Evolutionary conservation across 2,797 vertebrate genomes (phyloP), one percentile per base, ranked within the genome.

Genomic region (Sebastes itinus): DNA sequence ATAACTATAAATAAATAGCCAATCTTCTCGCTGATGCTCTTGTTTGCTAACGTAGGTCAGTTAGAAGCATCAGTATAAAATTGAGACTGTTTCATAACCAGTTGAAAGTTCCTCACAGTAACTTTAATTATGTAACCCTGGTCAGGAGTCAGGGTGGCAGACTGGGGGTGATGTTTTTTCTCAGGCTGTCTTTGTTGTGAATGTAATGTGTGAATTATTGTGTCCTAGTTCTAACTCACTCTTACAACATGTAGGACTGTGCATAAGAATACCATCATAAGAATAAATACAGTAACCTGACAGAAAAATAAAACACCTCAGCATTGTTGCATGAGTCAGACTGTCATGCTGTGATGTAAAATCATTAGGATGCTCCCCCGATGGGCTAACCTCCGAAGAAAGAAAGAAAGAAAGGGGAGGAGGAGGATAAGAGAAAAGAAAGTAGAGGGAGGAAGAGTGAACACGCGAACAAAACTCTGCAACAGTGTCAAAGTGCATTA

Each of bases 311-410:
- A 77, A 90, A 84, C 74, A 88, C 77, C 75, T 80, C 69, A 74
- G 78, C 25, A 25, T 46, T 81, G 76, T 46, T 80, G 77, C 72
- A 75, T 85, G 72, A 91, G 61, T 83, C 84, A 90, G 87, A 77
- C 62, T 28, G 76, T 73, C 89, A 60, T 64, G 80, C 92, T 92
- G 94, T 38, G 89, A 72, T 80, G 73, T 84, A 87, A 91, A 93
- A 94, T 93, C 89, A 90, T 93, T 90, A 93, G 79, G 66, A 82
- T 72, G 85, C 81, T 72, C 85, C 86, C 91, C 88, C 77, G 85
- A 88, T 88, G 87, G 67, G 86, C 68, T 69, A 72, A 83, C 75
- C 79, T 81, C 77, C 33, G 69, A 70, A 77, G 32, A 76, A 27
- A 54, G 56, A 61, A 69, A 56, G 63, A 61, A 69, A 54, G 9